A percentile compares a stretch with the other conserved stretches of the same genome.
Conservation (phyloP, 2,797 vertebrate genomes). For the Tangara arthus region DNA sequence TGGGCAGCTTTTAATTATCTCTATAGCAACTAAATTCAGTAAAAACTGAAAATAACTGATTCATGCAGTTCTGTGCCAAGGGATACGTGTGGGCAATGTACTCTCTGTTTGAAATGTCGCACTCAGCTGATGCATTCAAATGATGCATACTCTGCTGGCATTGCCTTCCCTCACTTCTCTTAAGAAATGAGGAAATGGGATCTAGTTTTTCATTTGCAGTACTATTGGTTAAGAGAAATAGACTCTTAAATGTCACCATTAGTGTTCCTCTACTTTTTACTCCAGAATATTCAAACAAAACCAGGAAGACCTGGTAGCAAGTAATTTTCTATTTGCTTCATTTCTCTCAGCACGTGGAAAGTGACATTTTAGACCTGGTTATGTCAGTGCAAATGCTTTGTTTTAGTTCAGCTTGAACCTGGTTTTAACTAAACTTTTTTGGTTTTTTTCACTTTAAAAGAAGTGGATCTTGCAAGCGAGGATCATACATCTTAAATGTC, state of each 20-base stretch:
- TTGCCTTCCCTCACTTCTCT: background rate
- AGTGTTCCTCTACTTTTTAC: background rate
- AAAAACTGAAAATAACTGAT: constrained; percentile 40
- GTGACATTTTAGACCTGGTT: background rate
- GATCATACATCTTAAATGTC: background rate
- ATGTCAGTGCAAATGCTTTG: background rate
- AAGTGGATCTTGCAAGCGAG: background rate
- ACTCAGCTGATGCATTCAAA: background rate
- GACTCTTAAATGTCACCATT: background rate
- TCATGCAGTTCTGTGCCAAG: background rate
- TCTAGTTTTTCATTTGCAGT: background rate
- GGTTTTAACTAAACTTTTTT: background rate
- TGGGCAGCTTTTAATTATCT: background rate
- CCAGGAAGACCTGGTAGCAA: background rate
- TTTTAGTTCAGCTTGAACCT: background rate
- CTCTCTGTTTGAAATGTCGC: background rate
- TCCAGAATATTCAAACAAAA: background rate
- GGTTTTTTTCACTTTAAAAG: background rate
- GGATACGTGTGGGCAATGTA: background rate
- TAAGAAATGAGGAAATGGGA: background rate
- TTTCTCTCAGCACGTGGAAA: background rate
- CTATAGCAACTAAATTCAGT: background rate
- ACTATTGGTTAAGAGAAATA: background rate
- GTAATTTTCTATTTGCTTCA: background rate
- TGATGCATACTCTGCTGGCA: background rate